Evolutionary conservation across 2,888 invertebrate species (phyloP), one percentile per base, ranked within the genome.

Genomic region (Macrophya annulata): DNA sequence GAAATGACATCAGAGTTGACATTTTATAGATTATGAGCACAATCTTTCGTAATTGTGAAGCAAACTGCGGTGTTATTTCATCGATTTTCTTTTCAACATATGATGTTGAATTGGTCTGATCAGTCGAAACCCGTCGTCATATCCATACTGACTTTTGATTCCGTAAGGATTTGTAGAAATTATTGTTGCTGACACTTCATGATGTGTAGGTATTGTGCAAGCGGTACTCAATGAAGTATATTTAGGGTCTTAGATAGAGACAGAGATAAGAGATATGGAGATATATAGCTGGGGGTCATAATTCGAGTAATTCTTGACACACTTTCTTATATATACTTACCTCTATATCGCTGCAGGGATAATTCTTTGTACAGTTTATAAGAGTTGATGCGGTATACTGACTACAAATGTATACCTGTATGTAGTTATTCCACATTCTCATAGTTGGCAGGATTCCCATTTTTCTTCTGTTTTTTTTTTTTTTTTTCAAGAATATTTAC

Each of bases 301-400:
- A 68, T 68, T 68, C 68, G 37, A 68, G 37, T 68, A 68, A 68
- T 68, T 68, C 68, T 12, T 68, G 68, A 68, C 68, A 68, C 37
- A 68, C 68, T 68, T 68, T 68, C 37, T n/a, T n/a, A n/a, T n/a
- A 68, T 68, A 37, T 68, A 68, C 55, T 4, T 4, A 48, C 10
- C 12, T 62, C 4, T 21, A 62, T 21, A 62, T 62, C 21, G 25
- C 62, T 25, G 25, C 10, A 62, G 62, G 12, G 62, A 25, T 62
- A 55, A 55, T 62, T 62, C 62, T 21, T 21, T 21, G 10, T 25
- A 21, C 21, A 12, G 21, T 25, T 62, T 62, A 31, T 25, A 12
- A 1, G 21, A 25, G 21, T 62, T 21, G 62, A 62, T 62, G 31
- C 31, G 31, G 31, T 31, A 31, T 31, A 31, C 31, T 31, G 31